Evolutionary conservation across 2,888 invertebrate genomes (phyloP), one percentile per base, ranked within the genome.

Genomic region (Blastobasis lacticolella): DNA sequence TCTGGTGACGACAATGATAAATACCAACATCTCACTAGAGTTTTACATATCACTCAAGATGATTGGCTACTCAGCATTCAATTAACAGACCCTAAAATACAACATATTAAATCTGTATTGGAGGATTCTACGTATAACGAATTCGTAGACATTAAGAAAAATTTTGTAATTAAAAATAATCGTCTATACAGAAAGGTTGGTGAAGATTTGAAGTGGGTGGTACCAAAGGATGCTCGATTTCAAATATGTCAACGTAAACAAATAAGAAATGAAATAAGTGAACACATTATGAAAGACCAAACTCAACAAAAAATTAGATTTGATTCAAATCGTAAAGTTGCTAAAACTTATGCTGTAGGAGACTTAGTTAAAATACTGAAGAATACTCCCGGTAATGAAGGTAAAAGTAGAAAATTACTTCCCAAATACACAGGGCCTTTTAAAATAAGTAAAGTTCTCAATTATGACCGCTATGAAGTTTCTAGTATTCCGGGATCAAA

Each of bases 221-320:
- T 67, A 10, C 64, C 65, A 9, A 59, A 61, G 45, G 44, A 38
- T n/a, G 55, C 55, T n/a, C 23, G 59, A 37, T 63, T 54, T 59
- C 60, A 63, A 49, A 54, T 66, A 10, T 52, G 59, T 4, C 43
- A 53, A 50, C 9, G 47, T 4, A 56, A 55, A 6, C 37, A 6
- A 4, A 48, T 49, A 8, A 54, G 52, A 44, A 8, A 38, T 37
- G 48, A 54, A 23, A 46, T 54, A 9, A 50, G 38, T 6, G 10
- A 8, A 38, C 49, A 49, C 40, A 46, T 50, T 38, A 10, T 43
- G 37, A 45, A 50, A 42, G 50, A 45, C 50, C 48, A 46, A 47
- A 8, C 38, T 44, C 36, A 41, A 41, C 52, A 48, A 52, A 45
- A 43, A 48, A 23, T 2, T 23, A 23, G 1, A 23, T 23, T 23